phyloP scores from a whole-genome alignment of 2,888 invertebrate species.

The Bimastos eiseni region DNA sequence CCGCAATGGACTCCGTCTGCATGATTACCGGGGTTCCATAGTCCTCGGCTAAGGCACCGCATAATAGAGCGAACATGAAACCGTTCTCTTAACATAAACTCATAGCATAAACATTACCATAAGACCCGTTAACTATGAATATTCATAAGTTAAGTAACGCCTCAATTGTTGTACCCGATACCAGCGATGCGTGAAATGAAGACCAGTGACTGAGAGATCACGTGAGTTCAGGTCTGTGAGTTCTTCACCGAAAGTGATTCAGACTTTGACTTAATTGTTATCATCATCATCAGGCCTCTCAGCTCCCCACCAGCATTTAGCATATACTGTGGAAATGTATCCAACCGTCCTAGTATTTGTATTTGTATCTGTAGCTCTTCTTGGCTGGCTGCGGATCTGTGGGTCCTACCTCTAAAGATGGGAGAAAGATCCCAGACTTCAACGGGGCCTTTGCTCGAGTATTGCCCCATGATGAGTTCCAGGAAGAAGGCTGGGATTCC shows the following conservation, averaged over 20 bases:
- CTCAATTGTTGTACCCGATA: not conserved
- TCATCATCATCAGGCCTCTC: not conserved
- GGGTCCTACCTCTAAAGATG: conserved; percentile 38
- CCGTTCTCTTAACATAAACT: not conserved
- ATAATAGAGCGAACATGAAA: no score
- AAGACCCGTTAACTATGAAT: not conserved
- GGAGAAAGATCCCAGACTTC: conserved; percentile 68
- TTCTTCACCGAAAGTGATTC: not conserved
- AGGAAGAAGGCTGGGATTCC: conserved; percentile 77
- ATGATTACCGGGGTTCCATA: not conserved
- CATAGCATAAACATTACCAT: not conserved
- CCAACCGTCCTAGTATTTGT: not conserved
- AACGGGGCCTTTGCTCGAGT: conserved; percentile 74
- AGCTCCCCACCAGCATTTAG: not conserved
- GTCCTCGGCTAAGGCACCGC: not conserved
- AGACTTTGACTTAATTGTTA: not conserved
- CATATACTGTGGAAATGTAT: not conserved
- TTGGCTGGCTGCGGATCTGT: not conserved
- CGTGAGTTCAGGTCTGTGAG: no score
- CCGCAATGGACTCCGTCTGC: not conserved
- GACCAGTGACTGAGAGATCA: no score
- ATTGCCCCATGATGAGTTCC: conserved; percentile 77
- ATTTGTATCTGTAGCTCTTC: not conserved
- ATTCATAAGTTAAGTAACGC: not conserved
- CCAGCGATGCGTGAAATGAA: not conserved